Evolutionary conservation across 2,113 vertebrate genomes (phyloP).

Genomic region (Tringa solitaria): DNA sequence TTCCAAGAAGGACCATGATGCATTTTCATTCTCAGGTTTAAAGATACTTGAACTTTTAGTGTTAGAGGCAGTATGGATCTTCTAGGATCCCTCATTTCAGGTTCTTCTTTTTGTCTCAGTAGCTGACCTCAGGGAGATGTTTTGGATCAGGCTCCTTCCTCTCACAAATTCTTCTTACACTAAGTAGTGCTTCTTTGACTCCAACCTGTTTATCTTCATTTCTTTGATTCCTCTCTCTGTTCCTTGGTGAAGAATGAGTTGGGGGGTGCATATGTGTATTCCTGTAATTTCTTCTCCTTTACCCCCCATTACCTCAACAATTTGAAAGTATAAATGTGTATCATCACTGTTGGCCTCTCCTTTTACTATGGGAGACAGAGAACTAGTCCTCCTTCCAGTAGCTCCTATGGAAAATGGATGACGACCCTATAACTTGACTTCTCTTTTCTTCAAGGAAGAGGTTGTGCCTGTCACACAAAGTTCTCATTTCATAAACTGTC

Average conservation of each 20-base stretch:
- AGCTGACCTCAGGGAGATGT: background rate
- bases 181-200: background rate
- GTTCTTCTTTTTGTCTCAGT: background rate
- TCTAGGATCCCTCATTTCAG: background rate
- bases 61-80: background rate
- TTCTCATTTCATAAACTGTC: background rate
- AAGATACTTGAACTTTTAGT: background rate
- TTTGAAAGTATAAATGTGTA: background rate
- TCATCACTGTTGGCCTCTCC: background rate
- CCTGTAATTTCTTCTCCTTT: background rate
- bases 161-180: background rate
- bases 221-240: background rate
- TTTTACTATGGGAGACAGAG: background rate
- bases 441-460: background rate
- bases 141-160: background rate
- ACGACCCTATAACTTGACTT: background rate
- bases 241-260: background rate
- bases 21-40: background rate
- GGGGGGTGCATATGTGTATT: accelerated
- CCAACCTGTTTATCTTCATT: background rate
- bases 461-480: background rate
- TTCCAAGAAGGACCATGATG: background rate
- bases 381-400: background rate
- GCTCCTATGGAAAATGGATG: background rate
- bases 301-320: background rate